A percentile compares a stretch with the other conserved stretches of the same genome.
Evolutionary conservation across 2,888 invertebrate species (phyloP).

Genomic region (Pyralis farinalis): DNA sequence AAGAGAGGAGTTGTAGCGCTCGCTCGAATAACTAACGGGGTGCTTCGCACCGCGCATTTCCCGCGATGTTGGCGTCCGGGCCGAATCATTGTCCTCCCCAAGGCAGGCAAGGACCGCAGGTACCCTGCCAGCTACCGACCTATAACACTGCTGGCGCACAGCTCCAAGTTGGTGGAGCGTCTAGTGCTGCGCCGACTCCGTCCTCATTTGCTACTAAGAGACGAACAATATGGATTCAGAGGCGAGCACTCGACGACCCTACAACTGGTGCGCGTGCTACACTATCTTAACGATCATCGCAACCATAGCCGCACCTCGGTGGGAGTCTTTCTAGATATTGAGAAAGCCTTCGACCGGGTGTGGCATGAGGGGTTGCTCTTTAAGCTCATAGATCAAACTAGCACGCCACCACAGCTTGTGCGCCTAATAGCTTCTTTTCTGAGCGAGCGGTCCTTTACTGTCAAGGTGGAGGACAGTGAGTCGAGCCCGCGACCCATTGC

Average conservation of each 20-base stretch:
- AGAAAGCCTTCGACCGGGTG: conserved; percentile 32
- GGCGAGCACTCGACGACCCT: conserved; percentile 24
- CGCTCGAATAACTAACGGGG: too few species aligned
- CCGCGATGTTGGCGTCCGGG: too few species aligned
- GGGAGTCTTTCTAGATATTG: conserved; percentile 29
- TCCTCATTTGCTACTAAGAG: neutral
- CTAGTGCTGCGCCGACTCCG: neutral
- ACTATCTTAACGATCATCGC: conserved; percentile 11
- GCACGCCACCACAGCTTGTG: neutral
- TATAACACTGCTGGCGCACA: neutral
- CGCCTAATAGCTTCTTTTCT: conserved; percentile 18
- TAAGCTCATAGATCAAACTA: conserved; percentile 17
- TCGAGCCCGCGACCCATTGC: conserved; percentile 6
- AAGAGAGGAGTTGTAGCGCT: too few species aligned
- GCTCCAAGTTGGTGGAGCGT: conserved; percentile 3
- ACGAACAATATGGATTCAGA: conserved; percentile 23
- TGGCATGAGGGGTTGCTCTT: conserved; percentile 31
- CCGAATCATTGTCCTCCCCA: neutral
- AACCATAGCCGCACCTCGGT: conserved; percentile 17
- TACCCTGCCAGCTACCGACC: neutral
- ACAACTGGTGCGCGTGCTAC: conserved; percentile 20
- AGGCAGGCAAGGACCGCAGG: neutral
- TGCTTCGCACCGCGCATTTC: too few species aligned
- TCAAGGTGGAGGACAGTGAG: conserved; percentile 12
- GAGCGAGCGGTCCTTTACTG: conserved; percentile 1